These are phyloP conservation scores for Agrochola litura DNA, from an alignment of 2,888 invertebrate genomes.

Conservation along the genomic window DNA sequence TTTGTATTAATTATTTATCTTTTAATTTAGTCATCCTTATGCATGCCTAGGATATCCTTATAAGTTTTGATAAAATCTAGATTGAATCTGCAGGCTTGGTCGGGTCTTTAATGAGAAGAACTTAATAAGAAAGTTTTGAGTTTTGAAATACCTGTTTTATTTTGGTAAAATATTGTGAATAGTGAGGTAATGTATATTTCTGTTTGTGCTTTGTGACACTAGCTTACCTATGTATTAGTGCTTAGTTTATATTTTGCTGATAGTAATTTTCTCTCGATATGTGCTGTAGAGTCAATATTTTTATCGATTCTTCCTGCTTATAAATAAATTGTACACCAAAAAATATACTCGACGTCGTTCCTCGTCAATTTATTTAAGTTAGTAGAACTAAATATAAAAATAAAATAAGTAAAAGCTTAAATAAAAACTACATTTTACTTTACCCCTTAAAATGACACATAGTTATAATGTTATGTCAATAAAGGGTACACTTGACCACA, in stretches of 20 bases:
- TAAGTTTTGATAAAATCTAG: slow-evolving; percentile 55
- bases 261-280: too few species aligned
- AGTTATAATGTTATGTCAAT: neutral
- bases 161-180: neutral
- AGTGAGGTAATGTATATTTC: too few species aligned
- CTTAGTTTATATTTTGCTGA: neutral
- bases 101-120: slow-evolving; percentile 23
- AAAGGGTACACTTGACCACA: neutral
- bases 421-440: too few species aligned
- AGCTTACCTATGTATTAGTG: neutral
- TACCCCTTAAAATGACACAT: neutral
- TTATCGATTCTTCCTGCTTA: too few species aligned
- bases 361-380: neutral
- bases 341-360: neutral
- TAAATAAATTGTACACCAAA: too few species aligned
- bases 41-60: slow-evolving; percentile 43
- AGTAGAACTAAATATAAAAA: neutral
- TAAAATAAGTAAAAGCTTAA: too few species aligned
- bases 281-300: too few species aligned
- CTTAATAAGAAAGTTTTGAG: slow-evolving; percentile 40
- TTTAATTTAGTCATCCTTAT: slow-evolving; percentile 47
- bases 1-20: slow-evolving; percentile 53
- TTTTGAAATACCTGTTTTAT: slow-evolving; percentile 39
- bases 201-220: neutral
- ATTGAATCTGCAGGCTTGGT: slow-evolving; percentile 36